phyloP scores from a whole-genome alignment of 2,888 invertebrate species.

The Dermolepida albohirtum region DNA sequence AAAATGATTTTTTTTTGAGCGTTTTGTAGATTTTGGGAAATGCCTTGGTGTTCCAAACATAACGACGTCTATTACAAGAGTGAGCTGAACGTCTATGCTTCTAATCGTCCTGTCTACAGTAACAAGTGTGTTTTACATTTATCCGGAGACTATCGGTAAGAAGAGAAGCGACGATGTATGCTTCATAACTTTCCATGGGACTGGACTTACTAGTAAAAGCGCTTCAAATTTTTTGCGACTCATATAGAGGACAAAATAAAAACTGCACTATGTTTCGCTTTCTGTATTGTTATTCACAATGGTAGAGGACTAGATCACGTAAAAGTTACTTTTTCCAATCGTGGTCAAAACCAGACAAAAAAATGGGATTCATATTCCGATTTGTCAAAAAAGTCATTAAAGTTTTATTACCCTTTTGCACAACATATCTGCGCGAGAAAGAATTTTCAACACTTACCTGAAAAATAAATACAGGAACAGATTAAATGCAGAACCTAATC shows the following conservation, averaged over 20 bases:
- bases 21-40: conserved; percentile 48
- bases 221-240: conserved; percentile 52
- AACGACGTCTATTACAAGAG: conserved; percentile 52
- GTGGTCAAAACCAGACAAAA: conserved; percentile 42
- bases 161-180: conserved; percentile 48
- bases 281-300: conserved; percentile 48
- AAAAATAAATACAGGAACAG: too few species aligned
- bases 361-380: too few species aligned
- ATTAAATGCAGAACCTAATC: too few species aligned
- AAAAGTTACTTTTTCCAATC: conserved; percentile 49
- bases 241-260: conserved; percentile 52
- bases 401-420: too few species aligned
- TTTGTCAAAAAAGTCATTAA: too few species aligned
- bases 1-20: too few species aligned
- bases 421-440: too few species aligned
- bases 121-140: conserved; percentile 50
- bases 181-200: conserved; percentile 39
- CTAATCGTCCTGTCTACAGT: conserved; percentile 50
- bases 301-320: conserved; percentile 45
- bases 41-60: conserved; percentile 50
- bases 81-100: conserved; percentile 49
- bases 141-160: conserved; percentile 50
- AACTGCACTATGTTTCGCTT: conserved; percentile 51
- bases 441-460: too few species aligned
- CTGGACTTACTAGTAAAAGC: conserved; percentile 31